Conservation (phyloP, 2,113 vertebrate genomes). For the Serinus canaria region DNA sequence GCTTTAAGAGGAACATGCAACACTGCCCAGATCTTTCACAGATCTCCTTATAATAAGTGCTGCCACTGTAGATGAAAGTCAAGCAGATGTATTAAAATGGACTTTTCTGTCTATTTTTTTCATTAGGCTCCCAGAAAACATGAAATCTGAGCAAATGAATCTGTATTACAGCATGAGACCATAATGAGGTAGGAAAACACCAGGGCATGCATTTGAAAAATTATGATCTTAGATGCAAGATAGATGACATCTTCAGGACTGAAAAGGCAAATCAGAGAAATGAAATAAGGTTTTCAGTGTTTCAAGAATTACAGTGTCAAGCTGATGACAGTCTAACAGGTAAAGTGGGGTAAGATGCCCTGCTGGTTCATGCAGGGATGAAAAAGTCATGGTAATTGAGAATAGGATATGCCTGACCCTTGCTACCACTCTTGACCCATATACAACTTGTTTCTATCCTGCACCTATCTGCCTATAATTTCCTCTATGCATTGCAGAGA, state of each 20-base stretch:
- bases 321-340: background rate
- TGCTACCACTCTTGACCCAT: background rate
- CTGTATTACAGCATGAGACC: background rate
- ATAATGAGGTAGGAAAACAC: background rate
- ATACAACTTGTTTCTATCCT: background rate
- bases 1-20: background rate
- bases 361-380: background rate
- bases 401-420: background rate
- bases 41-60: background rate
- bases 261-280: background rate
- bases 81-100: background rate
- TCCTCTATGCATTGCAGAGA: background rate
- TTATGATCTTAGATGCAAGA: background rate
- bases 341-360: background rate
- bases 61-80: background rate
- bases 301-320: background rate
- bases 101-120: background rate
- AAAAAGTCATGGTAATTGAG: background rate
- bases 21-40: background rate
- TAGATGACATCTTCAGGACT: background rate
- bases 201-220: background rate
- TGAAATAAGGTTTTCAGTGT: background rate
- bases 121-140: background rate
- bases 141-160: background rate
- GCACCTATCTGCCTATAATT: background rate